Conservation (phyloP, 2,113 vertebrate species). For the Colius striatus region DNA sequence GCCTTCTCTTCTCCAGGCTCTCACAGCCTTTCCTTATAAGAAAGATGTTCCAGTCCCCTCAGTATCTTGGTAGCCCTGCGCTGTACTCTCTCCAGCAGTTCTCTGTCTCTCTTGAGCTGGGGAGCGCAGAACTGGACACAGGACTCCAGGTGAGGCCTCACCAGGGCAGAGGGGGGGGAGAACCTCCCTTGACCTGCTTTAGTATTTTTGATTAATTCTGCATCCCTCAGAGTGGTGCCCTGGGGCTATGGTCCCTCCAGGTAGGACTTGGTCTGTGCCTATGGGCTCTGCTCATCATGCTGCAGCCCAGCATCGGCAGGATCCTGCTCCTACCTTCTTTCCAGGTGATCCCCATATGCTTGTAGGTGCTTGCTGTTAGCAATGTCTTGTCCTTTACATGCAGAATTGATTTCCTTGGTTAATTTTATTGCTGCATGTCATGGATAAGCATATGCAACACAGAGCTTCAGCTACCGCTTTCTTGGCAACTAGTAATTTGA, state of each 20-base stretch:
- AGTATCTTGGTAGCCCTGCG: too few species aligned
- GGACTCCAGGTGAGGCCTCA: too few species aligned
- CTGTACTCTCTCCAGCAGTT: too few species aligned
- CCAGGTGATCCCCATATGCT: rapidly evolving
- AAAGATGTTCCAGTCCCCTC: too few species aligned
- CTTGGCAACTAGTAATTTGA: background rate
- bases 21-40: too few species aligned
- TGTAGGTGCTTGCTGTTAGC: background rate
- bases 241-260: rapidly evolving
- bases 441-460: background rate
- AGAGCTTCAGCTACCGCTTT: background rate
- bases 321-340: background rate
- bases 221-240: background rate
- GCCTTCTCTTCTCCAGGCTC: too few species aligned
- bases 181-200: background rate
- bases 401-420: background rate
- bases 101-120: too few species aligned
- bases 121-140: too few species aligned
- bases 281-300: rapidly evolving
- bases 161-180: too few species aligned
- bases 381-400: rapidly evolving
- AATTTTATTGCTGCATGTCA: background rate
- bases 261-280: rapidly evolving
- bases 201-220: background rate
- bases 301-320: background rate